phyloP scores from a whole-genome alignment of 2,797 vertebrate genomes.

The Tragopan temminckii region DNA sequence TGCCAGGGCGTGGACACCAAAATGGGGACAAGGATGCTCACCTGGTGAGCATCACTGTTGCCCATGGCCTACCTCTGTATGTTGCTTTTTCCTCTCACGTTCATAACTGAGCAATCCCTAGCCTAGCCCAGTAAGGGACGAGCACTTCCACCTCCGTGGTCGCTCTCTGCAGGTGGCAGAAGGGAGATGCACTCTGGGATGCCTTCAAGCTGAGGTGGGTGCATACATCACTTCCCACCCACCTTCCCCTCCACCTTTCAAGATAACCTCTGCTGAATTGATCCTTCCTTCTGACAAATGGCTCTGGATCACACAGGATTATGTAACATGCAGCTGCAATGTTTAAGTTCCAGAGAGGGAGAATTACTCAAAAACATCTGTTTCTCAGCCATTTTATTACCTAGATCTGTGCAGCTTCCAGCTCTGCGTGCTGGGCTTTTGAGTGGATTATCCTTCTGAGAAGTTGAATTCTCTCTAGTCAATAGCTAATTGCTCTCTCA shows the following conservation, averaged over 20 bases:
- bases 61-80: not conserved
- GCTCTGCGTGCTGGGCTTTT: not conserved
- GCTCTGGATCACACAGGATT: not conserved
- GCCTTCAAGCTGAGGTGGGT: not conserved
- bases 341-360: not conserved
- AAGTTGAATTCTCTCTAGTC: not conserved
- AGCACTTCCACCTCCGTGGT: not conserved
- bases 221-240: not conserved
- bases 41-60: not conserved
- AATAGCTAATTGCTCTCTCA: slow-evolving; percentile 1
- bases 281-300: not conserved
- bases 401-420: not conserved
- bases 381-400: not conserved
- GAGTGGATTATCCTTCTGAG: slow-evolving; percentile 1
- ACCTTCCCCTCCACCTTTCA: fast-evolving
- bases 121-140: not conserved
- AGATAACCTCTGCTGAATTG: not conserved
- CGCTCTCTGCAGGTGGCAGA: not conserved
- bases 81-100: not conserved
- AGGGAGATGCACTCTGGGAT: not conserved
- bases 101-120: not conserved
- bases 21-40: not conserved
- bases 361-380: not conserved
- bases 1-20: fast-evolving
- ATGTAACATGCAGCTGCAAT: not conserved